A percentile compares a stretch with the other conserved stretches of the same genome.
Evolutionary conservation across 2,113 vertebrate species (phyloP).

Genomic region (Calonectris borealis): DNA sequence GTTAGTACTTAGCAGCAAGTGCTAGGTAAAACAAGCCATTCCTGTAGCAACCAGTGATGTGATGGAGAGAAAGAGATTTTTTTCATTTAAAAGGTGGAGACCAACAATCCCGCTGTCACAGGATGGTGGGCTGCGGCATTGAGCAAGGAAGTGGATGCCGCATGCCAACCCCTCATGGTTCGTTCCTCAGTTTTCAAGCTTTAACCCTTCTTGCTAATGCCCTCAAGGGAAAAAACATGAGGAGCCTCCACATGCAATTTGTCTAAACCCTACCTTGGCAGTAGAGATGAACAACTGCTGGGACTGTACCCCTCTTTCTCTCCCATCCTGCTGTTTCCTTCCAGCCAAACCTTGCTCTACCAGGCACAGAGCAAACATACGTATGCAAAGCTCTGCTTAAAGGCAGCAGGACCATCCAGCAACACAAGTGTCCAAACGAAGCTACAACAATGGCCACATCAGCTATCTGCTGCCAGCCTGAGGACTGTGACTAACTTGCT

Average conservation of each 20-base stretch:
- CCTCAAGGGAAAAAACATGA: rapidly evolving
- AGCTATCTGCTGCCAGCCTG: slow-evolving; percentile 65
- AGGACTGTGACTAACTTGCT: slow-evolving; percentile 63
- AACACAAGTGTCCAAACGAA: background rate
- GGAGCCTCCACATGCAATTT: rapidly evolving
- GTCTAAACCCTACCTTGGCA: background rate
- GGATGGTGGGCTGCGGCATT: background rate
- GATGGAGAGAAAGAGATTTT: background rate
- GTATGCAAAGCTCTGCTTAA: background rate
- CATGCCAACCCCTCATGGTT: background rate
- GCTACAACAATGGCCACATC: slow-evolving; percentile 18
- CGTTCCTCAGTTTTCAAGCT: background rate
- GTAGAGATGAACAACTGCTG: rapidly evolving
- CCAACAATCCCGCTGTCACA: rapidly evolving
- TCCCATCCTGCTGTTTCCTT: background rate
- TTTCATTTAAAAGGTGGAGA: background rate
- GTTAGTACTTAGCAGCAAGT: background rate
- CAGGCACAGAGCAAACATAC: background rate
- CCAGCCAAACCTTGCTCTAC: background rate
- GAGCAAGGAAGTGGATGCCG: background rate
- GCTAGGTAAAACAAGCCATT: background rate
- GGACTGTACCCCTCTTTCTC: background rate
- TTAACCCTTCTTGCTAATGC: background rate
- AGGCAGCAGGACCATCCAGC: background rate
- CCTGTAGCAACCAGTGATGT: background rate